phyloP scores from a whole-genome alignment of 2,113 vertebrate genomes.

The Xiphorhynchus elegans region DNA sequence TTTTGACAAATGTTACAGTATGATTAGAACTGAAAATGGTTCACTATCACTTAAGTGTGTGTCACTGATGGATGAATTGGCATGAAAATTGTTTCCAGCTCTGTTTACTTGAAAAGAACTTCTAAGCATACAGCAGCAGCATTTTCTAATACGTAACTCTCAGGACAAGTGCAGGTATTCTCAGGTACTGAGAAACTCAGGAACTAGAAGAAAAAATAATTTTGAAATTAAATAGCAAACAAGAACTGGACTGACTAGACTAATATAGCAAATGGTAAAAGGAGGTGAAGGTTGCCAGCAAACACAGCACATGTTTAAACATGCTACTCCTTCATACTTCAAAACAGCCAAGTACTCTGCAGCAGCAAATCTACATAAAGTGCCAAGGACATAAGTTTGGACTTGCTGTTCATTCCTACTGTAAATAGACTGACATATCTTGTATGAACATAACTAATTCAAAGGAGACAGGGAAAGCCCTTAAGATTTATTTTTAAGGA shows the following conservation, averaged over 20 bases:
- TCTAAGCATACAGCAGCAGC: not conserved
- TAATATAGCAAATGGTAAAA: not conserved
- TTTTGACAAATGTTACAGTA: not conserved
- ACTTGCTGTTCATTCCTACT: slow-evolving; percentile 3
- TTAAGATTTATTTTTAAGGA: not conserved
- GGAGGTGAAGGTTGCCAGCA: not conserved
- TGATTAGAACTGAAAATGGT: not conserved
- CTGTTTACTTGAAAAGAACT: not conserved
- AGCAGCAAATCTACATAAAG: not conserved
- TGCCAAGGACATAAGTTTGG: not conserved
- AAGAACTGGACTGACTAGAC: not conserved
- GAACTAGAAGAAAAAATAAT: not conserved
- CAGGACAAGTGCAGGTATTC: not conserved
- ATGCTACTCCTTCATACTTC: not conserved
- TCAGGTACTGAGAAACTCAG: not conserved
- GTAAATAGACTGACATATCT: not conserved
- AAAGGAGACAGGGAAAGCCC: not conserved
- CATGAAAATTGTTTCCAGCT: not conserved
- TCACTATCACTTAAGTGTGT: not conserved
- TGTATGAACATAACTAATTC: not conserved
- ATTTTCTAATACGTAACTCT: not conserved
- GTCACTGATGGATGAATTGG: not conserved
- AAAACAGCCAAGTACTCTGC: not conserved
- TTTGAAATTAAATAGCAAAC: not conserved
- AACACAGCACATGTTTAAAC: slow-evolving; percentile 4